Base-by-base conservation (phyloP, 2,113 vertebrate species). In the Pitta sordida region DNA sequence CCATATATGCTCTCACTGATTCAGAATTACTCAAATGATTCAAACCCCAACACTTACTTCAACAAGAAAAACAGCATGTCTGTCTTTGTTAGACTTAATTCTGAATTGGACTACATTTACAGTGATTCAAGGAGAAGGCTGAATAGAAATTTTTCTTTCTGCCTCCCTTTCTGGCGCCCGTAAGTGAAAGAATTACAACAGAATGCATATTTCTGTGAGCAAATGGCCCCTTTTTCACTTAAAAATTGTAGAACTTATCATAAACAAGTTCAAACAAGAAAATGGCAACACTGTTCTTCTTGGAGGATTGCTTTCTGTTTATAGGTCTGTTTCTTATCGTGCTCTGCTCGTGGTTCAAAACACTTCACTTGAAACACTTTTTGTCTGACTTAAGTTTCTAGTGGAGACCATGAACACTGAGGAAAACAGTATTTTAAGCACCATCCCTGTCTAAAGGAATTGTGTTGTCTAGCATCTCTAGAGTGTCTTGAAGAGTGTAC, bases 401-500 rank as follows among this genome's bases (percentile, higher is more conserved):
- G 62, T 46, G 58, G 41, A 85, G 65, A 67, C 90, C 18, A 41
- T 26, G n/a, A 46, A 62, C 32, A 46, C 67, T 46, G 55, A 63
- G 32, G 29, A 68, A 64, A 90, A 37, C 17, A 56, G 34, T 82
- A 84, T 94, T 94, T 89, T 90, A 83, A 70, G 20, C 55, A 78
- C 1, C 0, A 37, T 73, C 34, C 73, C 39, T 73, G 20, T 85
- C 56, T 93, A 58, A 83, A 93, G 64, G 65, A 90, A 77, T 82
- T 77, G 70, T 87, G 36, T 73, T 64, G 37, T 67, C 62, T 91
- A 12, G 23, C 21, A 37, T 95, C 86, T 91, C 85, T 27, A 51
- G 92, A 86, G 88, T 79, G 93, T 83, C 79, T 89, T 92, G 82
- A 96, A 83, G 59, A 93, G 16, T 81, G 75, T 91, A 89, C 41